Evolutionary conservation across 2,113 vertebrate species (phyloP).

Genomic region (Ceratotherium simum): DNA sequence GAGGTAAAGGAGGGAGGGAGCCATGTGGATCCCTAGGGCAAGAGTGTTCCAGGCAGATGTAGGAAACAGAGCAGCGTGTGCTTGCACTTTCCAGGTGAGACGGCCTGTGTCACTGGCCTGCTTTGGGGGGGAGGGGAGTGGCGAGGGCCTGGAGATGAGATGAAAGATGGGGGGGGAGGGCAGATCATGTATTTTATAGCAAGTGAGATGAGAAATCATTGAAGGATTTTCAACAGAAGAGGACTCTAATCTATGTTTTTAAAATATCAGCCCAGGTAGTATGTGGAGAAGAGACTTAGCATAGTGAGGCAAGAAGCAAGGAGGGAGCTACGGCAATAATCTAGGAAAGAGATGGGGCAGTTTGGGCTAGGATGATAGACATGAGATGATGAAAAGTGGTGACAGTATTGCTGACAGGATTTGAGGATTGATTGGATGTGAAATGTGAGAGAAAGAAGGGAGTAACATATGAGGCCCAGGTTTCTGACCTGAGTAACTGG

Average conservation of each 20-base stretch:
- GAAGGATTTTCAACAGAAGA: not conserved
- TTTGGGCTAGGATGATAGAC: not conserved
- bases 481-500: not conserved
- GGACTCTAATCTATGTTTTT: not conserved
- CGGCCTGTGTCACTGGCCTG: not conserved
- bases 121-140: not conserved
- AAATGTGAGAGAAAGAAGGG: not conserved
- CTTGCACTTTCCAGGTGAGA: not conserved
- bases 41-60: not conserved
- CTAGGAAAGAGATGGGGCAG: not conserved
- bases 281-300: not conserved
- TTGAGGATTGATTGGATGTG: not conserved
- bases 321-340: not conserved
- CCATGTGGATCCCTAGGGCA: not conserved
- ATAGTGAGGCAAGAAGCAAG: not conserved
- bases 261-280: not conserved
- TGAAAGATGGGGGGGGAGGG: not conserved
- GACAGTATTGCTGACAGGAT: not conserved
- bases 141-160: not conserved
- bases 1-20: not conserved
- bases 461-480: not conserved
- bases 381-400: not conserved
- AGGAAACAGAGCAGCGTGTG: not conserved
- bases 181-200: not conserved
- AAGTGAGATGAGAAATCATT: not conserved